Evolutionary conservation across 2,888 invertebrate species (phyloP).

Genomic region (Unio delphinus): DNA sequence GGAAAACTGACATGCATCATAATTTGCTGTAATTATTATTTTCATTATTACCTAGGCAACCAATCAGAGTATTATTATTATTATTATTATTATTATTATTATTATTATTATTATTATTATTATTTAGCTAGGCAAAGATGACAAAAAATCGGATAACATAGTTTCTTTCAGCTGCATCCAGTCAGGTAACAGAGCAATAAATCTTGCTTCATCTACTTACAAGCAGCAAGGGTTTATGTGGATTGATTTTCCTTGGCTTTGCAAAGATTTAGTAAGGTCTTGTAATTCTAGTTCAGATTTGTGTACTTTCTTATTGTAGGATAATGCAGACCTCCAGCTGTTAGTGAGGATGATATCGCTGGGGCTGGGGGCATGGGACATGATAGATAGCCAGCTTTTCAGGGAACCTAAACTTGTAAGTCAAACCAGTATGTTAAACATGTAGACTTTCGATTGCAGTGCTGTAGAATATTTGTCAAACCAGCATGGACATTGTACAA

Average conservation of each 20-base stretch:
- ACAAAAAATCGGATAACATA: background rate
- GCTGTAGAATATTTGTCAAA: too few species aligned
- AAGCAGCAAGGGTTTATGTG: too few species aligned
- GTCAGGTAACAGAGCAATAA: too few species aligned
- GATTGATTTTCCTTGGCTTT: background rate
- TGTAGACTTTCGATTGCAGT: too few species aligned
- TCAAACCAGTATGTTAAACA: background rate
- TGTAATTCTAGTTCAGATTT: background rate
- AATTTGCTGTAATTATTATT: too few species aligned
- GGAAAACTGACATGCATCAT: too few species aligned
- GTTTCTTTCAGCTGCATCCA: too few species aligned
- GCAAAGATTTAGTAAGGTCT: background rate
- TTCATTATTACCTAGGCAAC: too few species aligned
- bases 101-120: too few species aligned
- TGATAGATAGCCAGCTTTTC: conserved; percentile 91
- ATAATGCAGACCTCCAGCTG: conserved; percentile 90
- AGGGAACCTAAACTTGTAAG: conserved; percentile 89
- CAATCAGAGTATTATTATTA: background rate
- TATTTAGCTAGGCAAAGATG: too few species aligned
- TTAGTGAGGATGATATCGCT: conserved; percentile 92
- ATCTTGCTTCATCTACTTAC: too few species aligned
- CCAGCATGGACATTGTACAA: too few species aligned
- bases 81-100: background rate
- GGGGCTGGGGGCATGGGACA: conserved; percentile 95
- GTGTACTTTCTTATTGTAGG: conserved; percentile 70